A percentile compares a stretch with the other conserved stretches of the same genome.
Evolutionary conservation across 2,888 invertebrate species (phyloP).

Genomic region (Schizotus pectinicornis): DNA sequence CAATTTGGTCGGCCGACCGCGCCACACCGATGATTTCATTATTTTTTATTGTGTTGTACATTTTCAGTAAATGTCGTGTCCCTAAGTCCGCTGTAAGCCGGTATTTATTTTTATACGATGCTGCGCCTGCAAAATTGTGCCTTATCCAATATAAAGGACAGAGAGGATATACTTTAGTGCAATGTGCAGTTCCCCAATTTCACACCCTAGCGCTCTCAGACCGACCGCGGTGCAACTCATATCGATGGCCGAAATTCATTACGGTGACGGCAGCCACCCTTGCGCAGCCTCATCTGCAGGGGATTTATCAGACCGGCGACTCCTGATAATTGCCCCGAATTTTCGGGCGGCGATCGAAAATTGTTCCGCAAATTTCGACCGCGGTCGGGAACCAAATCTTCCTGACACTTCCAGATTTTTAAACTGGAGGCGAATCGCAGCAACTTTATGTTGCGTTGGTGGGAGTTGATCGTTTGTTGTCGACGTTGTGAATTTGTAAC

Average conservation of each 20-base stretch:
- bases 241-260: conserved; percentile 56
- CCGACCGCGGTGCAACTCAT: conserved; percentile 53
- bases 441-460: too few species aligned
- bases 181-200: conserved; percentile 56
- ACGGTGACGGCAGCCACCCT: conserved; percentile 42
- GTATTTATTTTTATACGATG: conserved; percentile 54
- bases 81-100: conserved; percentile 50
- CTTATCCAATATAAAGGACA: conserved; percentile 46
- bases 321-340: background rate
- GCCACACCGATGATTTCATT: conserved; percentile 41
- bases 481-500: too few species aligned
- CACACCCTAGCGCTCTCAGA: conserved; percentile 52
- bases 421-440: too few species aligned
- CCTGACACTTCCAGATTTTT: too few species aligned
- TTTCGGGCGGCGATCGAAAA: background rate
- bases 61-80: conserved; percentile 42
- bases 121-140: conserved; percentile 48
- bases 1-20: conserved; percentile 38
- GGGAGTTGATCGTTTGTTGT: too few species aligned
- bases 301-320: conserved; percentile 25
- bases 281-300: conserved; percentile 34
- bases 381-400: too few species aligned
- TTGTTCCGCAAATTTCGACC: background rate
- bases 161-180: conserved; percentile 48
- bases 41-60: conserved; percentile 50